A percentile compares a stretch with the other conserved stretches of the same genome.
Evolutionary conservation across 2,113 vertebrate species (phyloP).

Genomic region (Drymodes brunneopygia): DNA sequence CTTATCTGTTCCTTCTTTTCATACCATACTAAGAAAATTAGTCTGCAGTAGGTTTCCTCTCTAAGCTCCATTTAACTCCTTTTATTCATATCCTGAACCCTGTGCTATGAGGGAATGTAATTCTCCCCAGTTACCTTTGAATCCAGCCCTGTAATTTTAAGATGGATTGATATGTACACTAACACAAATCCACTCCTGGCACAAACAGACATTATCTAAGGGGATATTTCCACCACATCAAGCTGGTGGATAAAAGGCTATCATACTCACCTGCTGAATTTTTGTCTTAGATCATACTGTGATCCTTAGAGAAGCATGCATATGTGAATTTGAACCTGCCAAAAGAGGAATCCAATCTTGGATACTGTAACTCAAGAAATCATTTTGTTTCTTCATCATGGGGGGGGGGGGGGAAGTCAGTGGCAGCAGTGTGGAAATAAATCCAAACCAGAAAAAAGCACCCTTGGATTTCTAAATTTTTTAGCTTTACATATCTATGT

Average conservation of each 20-base stretch:
- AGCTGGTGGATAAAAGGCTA: not conserved
- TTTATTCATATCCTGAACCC: not conserved
- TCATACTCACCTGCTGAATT: not conserved
- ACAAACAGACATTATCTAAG: not conserved
- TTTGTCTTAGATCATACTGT: not conserved
- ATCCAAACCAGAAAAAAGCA: not conserved
- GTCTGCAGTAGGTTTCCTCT: not conserved
- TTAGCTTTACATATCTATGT: not conserved
- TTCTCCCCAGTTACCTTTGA: not conserved
- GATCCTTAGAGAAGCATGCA: not conserved
- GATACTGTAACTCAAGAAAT: not conserved
- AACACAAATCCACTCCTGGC: not conserved
- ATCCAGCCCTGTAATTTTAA: not conserved
- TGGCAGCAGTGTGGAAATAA: not conserved
- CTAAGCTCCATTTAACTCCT: not conserved
- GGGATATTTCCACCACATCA: not conserved
- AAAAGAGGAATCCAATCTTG: not conserved
- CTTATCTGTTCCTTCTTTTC: not conserved
- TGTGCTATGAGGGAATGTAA: not conserved
- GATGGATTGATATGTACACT: not conserved
- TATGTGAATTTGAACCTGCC: not conserved
- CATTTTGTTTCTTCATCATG: not conserved
- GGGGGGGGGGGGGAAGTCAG: accelerated
- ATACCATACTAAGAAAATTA: not conserved
- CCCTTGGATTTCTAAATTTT: not conserved